phyloP scores from a whole-genome alignment of 2,888 invertebrate species.

The Dendrolimus houi region DNA sequence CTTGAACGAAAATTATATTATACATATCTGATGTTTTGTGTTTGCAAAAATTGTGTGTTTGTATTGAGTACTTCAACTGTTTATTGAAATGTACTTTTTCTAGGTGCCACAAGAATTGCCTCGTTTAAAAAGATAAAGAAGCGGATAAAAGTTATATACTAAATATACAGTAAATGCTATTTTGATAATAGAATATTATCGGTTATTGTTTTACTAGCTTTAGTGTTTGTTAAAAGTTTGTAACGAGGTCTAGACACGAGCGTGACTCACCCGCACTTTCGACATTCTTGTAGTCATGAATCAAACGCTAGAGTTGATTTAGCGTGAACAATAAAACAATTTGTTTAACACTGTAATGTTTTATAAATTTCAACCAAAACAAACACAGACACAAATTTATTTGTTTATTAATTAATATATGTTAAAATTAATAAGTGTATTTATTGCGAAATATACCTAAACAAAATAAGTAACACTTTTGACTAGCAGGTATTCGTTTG shows the following conservation, averaged over 20 bases:
- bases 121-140: no score
- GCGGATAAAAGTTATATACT: no score
- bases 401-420: not conserved
- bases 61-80: no score
- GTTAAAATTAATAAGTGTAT: not conserved
- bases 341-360: not conserved
- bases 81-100: no score
- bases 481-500: no score
- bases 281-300: not conserved
- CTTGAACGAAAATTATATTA: no score
- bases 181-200: not conserved
- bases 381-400: not conserved
- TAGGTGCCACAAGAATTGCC: no score
- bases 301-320: not conserved
- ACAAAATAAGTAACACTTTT: not conserved
- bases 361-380: not conserved
- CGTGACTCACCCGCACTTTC: not conserved
- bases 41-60: no score
- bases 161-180: no score
- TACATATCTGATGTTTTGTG: no score
- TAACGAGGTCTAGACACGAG: not conserved
- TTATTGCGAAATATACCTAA: not conserved
- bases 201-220: not conserved
- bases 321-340: not conserved
- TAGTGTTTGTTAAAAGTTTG: not conserved